Evolutionary conservation across 2,113 vertebrate species (phyloP), one percentile per base, ranked within the genome.

Genomic region (Ceyx margarethae): DNA sequence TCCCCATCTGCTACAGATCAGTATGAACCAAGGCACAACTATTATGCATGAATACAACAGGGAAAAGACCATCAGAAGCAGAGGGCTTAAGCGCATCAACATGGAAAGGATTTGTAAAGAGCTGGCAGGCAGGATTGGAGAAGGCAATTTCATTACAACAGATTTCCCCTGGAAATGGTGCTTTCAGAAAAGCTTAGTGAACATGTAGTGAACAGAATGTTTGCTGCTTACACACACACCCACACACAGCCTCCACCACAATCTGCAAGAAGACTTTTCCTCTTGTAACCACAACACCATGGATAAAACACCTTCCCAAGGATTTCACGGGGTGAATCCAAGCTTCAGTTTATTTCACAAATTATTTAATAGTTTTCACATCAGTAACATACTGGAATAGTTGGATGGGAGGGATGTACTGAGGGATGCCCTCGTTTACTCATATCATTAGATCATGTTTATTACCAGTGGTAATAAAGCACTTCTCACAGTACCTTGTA

Each of bases 41-140:
- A 89, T 91, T 67, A 90, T 42, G 91, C 91, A 83, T 81, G 82
- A 93, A 91, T 83, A 88, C 90, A 87, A 81, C 94, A 90, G 93
- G 91, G 93, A 95, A 94, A 94, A 95, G 82, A 83, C 57, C 68
- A 95, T 95, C 87, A 95, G 93, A 96, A 95, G 91, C 89, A 94
- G 72, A 81, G 56, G 18, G 95, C 82, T 94, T 95, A 95, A 93
- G 76, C 60, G 2, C 69, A 91, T 90, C 91, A 95, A 81, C 93
- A 90, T 67, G 94, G 87, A 93, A 95, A 90, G 93, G 87, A 95
- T 96, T 96, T 96, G 90, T 77, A 78, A 91, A 90, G 82, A 94
- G 85, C 76, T 94, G 91, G 90, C 91, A 95, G 67, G 53, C 82
- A 91, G 64, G 68, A 85, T 88, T 80, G 73, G 68, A 94, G 82